phyloP scores from a whole-genome alignment of 2,888 invertebrate genomes.

The Hypolimnas misippus region DNA sequence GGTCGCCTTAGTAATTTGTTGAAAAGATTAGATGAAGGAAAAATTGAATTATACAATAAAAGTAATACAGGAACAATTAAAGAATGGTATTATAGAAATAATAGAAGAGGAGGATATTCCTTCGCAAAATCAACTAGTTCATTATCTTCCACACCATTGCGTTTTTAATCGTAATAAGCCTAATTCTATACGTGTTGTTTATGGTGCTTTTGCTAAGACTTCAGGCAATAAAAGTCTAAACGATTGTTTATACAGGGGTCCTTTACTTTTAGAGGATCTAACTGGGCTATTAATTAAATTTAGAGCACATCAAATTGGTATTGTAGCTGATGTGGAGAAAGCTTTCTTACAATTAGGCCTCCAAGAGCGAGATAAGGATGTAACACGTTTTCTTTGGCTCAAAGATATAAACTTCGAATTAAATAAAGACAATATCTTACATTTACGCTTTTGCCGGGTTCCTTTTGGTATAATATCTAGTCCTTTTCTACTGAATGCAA shows the following conservation, averaged over 20 bases:
- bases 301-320: slow-evolving; percentile 38
- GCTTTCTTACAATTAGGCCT: slow-evolving; percentile 46
- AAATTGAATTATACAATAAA: slow-evolving; percentile 13
- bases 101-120: neutral
- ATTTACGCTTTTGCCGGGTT: slow-evolving; percentile 30
- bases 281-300: slow-evolving; percentile 44
- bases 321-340: slow-evolving; percentile 46
- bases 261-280: slow-evolving; percentile 44
- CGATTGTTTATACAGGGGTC: slow-evolving; percentile 45
- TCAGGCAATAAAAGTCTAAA: slow-evolving; percentile 42
- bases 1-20: slow-evolving; percentile 33
- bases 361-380: slow-evolving; percentile 40
- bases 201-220: slow-evolving; percentile 40
- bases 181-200: slow-evolving; percentile 39
- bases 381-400: slow-evolving; percentile 36
- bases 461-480: slow-evolving; percentile 30
- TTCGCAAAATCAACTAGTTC: slow-evolving; percentile 22
- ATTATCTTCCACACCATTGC: slow-evolving; percentile 13
- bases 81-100: slow-evolving; percentile 26
- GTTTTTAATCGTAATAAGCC: slow-evolving; percentile 19
- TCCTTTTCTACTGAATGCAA: slow-evolving; percentile 40
- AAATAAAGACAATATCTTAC: slow-evolving; percentile 27
- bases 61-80: slow-evolving; percentile 24
- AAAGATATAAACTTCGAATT: slow-evolving; percentile 4
- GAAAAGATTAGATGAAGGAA: slow-evolving; percentile 18